Conservation (phyloP, 2,888 invertebrate genomes). For the Atrina japonica region DNA sequence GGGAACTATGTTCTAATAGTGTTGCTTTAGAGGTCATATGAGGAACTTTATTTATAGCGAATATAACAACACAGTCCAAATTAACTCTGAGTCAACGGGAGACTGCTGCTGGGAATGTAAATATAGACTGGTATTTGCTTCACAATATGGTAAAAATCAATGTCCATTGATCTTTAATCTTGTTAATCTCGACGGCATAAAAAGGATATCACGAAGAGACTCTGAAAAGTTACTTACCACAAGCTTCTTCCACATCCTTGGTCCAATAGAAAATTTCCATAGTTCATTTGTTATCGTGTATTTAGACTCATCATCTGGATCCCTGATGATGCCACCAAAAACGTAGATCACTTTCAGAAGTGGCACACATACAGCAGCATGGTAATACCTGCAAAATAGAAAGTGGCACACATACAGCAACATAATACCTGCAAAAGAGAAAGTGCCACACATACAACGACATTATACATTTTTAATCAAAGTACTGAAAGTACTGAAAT, state of each 20-base stretch:
- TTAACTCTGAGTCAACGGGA: no score
- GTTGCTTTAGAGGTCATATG: no score
- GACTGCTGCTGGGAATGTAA: no score
- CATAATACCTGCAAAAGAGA: background rate
- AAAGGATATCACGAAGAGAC: no score
- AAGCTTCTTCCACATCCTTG: conserved; percentile 79
- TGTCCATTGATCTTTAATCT: no score
- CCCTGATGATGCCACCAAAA: conserved; percentile 88
- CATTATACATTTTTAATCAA: background rate
- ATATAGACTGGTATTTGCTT: no score
- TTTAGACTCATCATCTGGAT: conserved; percentile 10
- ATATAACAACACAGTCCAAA: no score
- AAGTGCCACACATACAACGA: background rate
- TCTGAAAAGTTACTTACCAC: conserved; percentile 42
- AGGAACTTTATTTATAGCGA: no score
- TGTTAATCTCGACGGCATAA: no score
- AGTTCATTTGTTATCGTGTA: conserved; percentile 90
- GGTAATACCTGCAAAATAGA: conserved; percentile 88
- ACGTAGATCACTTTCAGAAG: conserved; percentile 92
- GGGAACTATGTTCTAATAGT: no score
- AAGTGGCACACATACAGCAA: background rate
- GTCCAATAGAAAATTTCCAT: conserved; percentile 89
- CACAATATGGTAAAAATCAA: no score
- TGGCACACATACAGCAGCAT: conserved; percentile 93
- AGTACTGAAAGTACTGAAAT: no score